Evolutionary conservation across 2,888 invertebrate species (phyloP).

Genomic region (Belgica antarctica): DNA sequence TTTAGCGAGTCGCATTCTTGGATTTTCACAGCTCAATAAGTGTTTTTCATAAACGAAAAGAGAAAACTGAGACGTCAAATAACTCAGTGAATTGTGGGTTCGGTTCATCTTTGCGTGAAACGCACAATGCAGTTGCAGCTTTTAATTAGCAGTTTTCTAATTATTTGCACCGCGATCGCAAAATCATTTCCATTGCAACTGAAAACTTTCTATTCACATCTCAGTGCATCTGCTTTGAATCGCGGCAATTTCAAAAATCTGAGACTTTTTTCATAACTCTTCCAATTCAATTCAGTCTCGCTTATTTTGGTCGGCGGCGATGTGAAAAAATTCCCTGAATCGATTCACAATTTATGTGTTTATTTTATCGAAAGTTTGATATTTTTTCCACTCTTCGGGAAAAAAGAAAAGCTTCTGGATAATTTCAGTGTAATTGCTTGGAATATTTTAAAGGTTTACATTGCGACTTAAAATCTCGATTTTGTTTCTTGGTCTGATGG

Average conservation of each 20-base stretch:
- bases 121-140: constrained; percentile 15
- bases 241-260: neutral
- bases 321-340: constrained; percentile 5
- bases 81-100: neutral
- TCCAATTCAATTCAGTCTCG: too few relatives aligned
- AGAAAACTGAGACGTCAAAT: constrained; percentile 5
- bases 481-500: neutral
- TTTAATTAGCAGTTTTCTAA: neutral
- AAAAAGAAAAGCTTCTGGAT: constrained; percentile 21
- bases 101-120: constrained; percentile 14
- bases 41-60: neutral
- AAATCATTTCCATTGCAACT: too few relatives aligned
- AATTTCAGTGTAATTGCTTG: constrained; percentile 12
- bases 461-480: neutral
- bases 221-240: constrained; percentile 16
- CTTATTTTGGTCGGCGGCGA: neutral
- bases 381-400: neutral
- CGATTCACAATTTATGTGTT: constrained; percentile 4
- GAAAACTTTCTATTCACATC: constrained; percentile 4
- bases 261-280: too few relatives aligned
- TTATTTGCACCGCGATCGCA: constrained; percentile 2
- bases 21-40: constrained; percentile 19
- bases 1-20: constrained; percentile 3
- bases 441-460: neutral
- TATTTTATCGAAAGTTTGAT: constrained; percentile 15